Evolutionary conservation across 2,113 vertebrate genomes (phyloP), one percentile per base, ranked within the genome.

Genomic region (Glaucomys volans): DNA sequence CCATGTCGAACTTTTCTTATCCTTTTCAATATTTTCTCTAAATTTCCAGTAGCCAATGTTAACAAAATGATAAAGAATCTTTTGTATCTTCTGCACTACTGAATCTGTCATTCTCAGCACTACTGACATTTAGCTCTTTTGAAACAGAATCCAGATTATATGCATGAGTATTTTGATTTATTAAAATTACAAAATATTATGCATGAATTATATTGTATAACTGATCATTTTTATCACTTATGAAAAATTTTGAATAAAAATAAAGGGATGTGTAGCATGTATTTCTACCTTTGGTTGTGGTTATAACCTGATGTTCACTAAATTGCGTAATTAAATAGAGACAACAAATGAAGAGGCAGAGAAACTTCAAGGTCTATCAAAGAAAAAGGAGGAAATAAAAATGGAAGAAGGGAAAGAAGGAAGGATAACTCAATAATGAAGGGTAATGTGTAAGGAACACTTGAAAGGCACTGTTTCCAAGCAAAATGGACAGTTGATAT

Each of bases 21-120:
- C 4, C 64, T 81, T 89, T 57, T 35, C 9, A 50, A 52, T 30
- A 37, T 71, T 85, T 85, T 80, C 35, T 96, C 20, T 93, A 67
- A 64, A 66, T 81, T 76, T 93, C 32, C 20, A 76, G 30, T 35
- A 87, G 62, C 4, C 62, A 83, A 13, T 35, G 3, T 59, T 62
- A 74, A 76, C 50, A 87, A 83, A 96, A 52, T 54, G 35, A 88
- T 95, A 47, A 22, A 64, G 20, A 62, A 28, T 91, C 42, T 75
- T 69, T 44, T n/a, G 5, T 59, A 4, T 22, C 16, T 5, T 50
- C 14, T 44, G 10, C 13, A 44, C 5, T 93, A 84, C 10, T 76
- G 50, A 84, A 35, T 89, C 28, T 54, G 35, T 82, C 37, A 75
- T 26, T 71, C 72, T 77, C 9, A 24, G 11, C 7, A n/a, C 1